phyloP scores from a whole-genome alignment of 2,797 vertebrate species.

The Leuciscus waleckii region DNA sequence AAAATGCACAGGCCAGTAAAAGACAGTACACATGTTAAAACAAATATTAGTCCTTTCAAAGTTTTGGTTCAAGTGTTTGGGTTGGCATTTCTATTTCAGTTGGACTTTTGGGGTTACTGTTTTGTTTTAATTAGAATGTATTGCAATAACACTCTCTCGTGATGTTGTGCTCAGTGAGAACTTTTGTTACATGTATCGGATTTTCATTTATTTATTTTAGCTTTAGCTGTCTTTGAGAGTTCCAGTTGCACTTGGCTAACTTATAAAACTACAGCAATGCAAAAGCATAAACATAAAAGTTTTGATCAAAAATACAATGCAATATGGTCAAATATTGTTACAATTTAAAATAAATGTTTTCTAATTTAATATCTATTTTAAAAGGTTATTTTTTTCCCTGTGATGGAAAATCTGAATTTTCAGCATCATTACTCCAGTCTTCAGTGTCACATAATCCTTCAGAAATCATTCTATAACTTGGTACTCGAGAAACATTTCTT shows the following conservation, averaged over 20 bases:
- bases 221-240: constrained; percentile 66
- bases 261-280: constrained; percentile 61
- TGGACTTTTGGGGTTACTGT: constrained; percentile 2
- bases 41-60: constrained; percentile 47
- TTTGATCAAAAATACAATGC: neutral
- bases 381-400: neutral
- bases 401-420: neutral
- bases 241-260: constrained; percentile 66
- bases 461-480: neutral
- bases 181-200: constrained; percentile 9
- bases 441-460: neutral
- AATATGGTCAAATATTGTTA: neutral
- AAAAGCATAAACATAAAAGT: neutral
- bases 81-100: neutral
- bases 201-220: constrained; percentile 23
- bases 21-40: constrained; percentile 64
- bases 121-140: constrained; percentile 35
- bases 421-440: neutral
- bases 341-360: neutral
- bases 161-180: constrained; percentile 1
- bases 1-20: constrained; percentile 76
- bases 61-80: constrained; percentile 4
- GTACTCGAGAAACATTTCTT: neutral
- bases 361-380: neutral
- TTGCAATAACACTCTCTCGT: neutral